Percentiles rank a stretch among this genome's conserved stretches.
These are phyloP conservation scores for Drosophila anomalata DNA, from an alignment of 2,888 invertebrate species.

Conservation along the genomic window DNA sequence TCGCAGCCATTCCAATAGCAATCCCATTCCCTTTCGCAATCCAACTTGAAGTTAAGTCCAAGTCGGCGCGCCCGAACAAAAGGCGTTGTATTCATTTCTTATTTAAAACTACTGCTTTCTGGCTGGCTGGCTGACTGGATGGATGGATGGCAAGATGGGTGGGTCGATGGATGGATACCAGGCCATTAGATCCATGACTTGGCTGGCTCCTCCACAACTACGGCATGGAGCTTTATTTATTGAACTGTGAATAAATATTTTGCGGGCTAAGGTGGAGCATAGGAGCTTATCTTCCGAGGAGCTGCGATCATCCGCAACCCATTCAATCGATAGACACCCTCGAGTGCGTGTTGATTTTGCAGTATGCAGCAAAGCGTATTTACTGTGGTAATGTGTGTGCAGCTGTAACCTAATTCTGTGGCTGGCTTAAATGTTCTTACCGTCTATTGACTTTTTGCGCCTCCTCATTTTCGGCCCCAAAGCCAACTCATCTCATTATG, in stretches of 20 bases:
- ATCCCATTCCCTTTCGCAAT: constrained; percentile 27
- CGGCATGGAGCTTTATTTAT: constrained; percentile 67
- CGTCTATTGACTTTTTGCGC: constrained; percentile 68
- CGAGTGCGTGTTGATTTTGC: constrained; percentile 60
- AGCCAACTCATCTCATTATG: constrained; percentile 52
- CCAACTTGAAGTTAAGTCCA: constrained; percentile 47
- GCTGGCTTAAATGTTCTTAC: constrained; percentile 71
- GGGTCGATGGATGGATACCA: constrained; percentile 37
- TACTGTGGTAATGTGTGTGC: constrained; percentile 54
- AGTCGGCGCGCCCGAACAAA: constrained; percentile 48
- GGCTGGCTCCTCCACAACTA: constrained; percentile 22
- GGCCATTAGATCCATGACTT: constrained; percentile 38
- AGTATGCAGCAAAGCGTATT: constrained; percentile 49
- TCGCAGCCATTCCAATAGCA: constrained; percentile 18
- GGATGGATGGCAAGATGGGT: constrained; percentile 26
- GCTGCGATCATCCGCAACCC: constrained; percentile 27
- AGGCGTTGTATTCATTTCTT: constrained; percentile 69
- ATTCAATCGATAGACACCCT: constrained; percentile 59
- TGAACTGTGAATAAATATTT: constrained; percentile 76
- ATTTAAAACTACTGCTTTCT: constrained; percentile 61
- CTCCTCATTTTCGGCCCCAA: constrained; percentile 45
- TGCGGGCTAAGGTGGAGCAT: constrained; percentile 31
- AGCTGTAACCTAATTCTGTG: constrained; percentile 67
- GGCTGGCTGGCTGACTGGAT: constrained; percentile 27
- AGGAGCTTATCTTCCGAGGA: constrained; percentile 15